Evolutionary conservation across 2,888 invertebrate species (phyloP).

Genomic region (Criorhina ranunculi): DNA sequence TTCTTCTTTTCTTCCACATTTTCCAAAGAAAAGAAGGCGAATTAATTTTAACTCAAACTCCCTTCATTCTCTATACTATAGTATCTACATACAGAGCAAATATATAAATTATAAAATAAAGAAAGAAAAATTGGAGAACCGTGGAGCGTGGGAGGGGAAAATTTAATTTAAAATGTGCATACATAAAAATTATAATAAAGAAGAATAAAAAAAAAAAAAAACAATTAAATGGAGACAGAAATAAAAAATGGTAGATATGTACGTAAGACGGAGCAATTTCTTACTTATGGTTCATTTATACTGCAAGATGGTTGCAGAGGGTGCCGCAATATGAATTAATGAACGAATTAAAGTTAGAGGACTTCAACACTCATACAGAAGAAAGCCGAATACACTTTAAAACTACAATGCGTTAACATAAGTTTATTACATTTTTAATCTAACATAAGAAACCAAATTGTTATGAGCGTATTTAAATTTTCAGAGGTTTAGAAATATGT

Average conservation of each 20-base stretch:
- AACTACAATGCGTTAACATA: neutral
- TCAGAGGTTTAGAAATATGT: too few species aligned
- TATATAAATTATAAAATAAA: slow-evolving; percentile 69
- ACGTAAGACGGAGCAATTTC: slow-evolving; percentile 10
- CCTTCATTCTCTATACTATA: slow-evolving; percentile 28
- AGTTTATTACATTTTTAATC: neutral
- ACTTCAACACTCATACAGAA: neutral
- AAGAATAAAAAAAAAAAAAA: slow-evolving; percentile 32
- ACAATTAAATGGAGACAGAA: slow-evolving; percentile 53
- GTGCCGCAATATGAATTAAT: slow-evolving; percentile 30
- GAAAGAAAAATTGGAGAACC: slow-evolving; percentile 9
- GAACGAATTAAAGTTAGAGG: slow-evolving; percentile 7
- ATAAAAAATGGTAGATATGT: slow-evolving; percentile 35
- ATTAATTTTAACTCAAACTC: slow-evolving; percentile 64
- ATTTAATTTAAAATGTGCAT: slow-evolving; percentile 63
- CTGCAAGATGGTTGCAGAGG: slow-evolving; percentile 4
- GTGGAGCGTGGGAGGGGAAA: slow-evolving; percentile 2
- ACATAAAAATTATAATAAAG: slow-evolving; percentile 59
- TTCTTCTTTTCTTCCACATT: slow-evolving; percentile 44
- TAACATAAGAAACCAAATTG: too few species aligned
- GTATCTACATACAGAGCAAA: slow-evolving; percentile 45
- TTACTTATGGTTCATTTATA: slow-evolving; percentile 26
- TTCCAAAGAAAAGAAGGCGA: slow-evolving; percentile 59
- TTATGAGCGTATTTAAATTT: too few species aligned
- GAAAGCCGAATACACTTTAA: neutral